Evolutionary conservation across 2,888 invertebrate species (phyloP).

Genomic region (Lasioglossum zephyrum): DNA sequence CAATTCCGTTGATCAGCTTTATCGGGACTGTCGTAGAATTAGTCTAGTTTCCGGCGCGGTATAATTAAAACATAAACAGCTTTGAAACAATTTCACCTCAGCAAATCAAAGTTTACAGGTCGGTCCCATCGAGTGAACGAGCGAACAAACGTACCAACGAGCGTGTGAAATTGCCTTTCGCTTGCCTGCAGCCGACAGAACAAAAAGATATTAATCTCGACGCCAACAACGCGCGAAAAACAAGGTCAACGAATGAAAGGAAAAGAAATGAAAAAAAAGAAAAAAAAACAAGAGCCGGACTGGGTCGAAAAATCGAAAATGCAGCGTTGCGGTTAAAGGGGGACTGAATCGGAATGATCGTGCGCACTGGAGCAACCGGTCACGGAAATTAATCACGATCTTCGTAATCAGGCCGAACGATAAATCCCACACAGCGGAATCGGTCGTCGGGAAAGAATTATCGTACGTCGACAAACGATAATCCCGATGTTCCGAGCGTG

Average conservation of each 20-base stretch:
- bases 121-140: neutral
- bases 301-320: slow-evolving; percentile 6
- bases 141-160: neutral
- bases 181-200: neutral
- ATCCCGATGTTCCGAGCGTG: slow-evolving; percentile 23
- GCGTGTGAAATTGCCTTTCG: slow-evolving; percentile 14
- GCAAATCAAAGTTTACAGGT: slow-evolving; percentile 29
- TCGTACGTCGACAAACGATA: slow-evolving; percentile 39
- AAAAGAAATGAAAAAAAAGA: neutral
- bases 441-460: slow-evolving; percentile 42
- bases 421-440: slow-evolving; percentile 18
- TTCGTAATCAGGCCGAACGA: slow-evolving; percentile 41
- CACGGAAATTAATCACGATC: slow-evolving; percentile 30
- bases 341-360: neutral
- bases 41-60: slow-evolving; percentile 31
- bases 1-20: slow-evolving; percentile 42
- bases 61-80: slow-evolving; percentile 53
- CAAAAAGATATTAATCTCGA: slow-evolving; percentile 22
- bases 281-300: too few species aligned
- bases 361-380: neutral
- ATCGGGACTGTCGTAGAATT: slow-evolving; percentile 41
- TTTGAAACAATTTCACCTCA: slow-evolving; percentile 20
- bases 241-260: neutral
- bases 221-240: neutral
- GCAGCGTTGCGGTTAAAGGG: neutral